Base-by-base conservation (phyloP, 2,888 invertebrate species). In the Cremastobaeus sp. region DNA sequence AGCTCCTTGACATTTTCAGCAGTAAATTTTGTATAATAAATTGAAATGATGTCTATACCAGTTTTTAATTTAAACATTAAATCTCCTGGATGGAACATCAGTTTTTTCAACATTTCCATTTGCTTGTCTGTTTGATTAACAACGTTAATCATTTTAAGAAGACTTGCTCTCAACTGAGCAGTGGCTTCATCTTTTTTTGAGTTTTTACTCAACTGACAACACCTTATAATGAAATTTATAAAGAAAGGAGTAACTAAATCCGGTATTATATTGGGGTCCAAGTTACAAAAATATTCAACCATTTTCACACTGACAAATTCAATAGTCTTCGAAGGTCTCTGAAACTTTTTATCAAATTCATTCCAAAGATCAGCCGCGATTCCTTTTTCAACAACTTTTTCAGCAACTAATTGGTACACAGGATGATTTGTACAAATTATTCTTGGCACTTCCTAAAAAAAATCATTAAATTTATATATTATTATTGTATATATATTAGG, bases 1-100 rank as follows among this genome's bases (percentile, higher is more conserved):
- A 94, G 87, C 82, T 91, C 90, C 80, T 91, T 91, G 0, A 94
- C 90, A 4, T 92, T 92, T 47, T 90, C 89, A 4, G 86, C 86
- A 68, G 90, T 90, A 65, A 94, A 88, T 83, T 89, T 90, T n/a
- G n/a, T n/a, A n/a, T n/a, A n/a, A n/a, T n/a, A n/a, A n/a, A n/a
- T n/a, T n/a, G n/a, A n/a, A n/a, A n/a, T n/a, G n/a, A 93, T 84
- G 78, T 91, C 92, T 9, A 91, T 91, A 8, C 91, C 91, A 14
- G 93, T 93, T 21, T 92, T 91, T 87, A 93, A 93, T 80, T 94
- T 93, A 73, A 94, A 92, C 86, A 92, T 92, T 69, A 94, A 90
- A 80, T 92, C 91, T 2, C 94, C 94, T 0, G 94, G 93, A 82
- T 91, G 89, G 39, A 93, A 89, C 6, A 94, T 88, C 0, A 95